Base-by-base conservation (phyloP, 1,140 invertebrate genomes). In the Drosophila jambulina region DNA sequence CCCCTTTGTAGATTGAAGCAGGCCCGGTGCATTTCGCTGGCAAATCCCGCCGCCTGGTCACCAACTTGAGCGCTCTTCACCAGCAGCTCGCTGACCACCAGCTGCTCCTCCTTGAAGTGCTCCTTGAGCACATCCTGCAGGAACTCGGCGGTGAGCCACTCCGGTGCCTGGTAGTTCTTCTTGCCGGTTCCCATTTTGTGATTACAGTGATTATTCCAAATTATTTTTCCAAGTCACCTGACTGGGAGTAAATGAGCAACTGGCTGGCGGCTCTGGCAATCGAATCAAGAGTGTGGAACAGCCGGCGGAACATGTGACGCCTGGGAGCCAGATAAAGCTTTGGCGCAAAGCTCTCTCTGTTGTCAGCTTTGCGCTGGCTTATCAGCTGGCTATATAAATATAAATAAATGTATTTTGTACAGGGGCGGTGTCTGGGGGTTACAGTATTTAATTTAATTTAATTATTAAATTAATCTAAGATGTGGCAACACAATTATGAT, bases 81-180 rank as follows among this genome's bases (percentile, higher is more conserved):
- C 32, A 92, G 45, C 54, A 92, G 64, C 62, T 92, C 85, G 23
- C 59, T 80, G 2, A 92, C 76, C 8, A 60, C 49, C 21, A 92
- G 57, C 19, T 84, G 70, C 29, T 92, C 84, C 53, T 91, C 91
- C 57, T 92, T 92, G 56, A 91, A 92, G 57, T 92, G 88, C 45
- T 92, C 91, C 61, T 92, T 92, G 2, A 92, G 74, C 10, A 92
- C 91, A 75, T 92, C 91, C 70, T 92, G 91, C 45, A 92, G 72
- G 67, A 92, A 92, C 7, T 92, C 88, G 0, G 62, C 59, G 13
- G 91, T 92, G 17, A 92, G 62, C 88, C 91, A 92, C 23, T 92
- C 91, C 9, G 91, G 91, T 25, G 91, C 79, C 46, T 80, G 71
- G 67, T 92, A 92, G 57, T 91, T 87, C 51, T 83, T 91, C 23